These are phyloP conservation scores for Drosophila kurseongensis DNA, from an alignment of 1,140 invertebrate genomes.

Conservation along the genomic window DNA sequence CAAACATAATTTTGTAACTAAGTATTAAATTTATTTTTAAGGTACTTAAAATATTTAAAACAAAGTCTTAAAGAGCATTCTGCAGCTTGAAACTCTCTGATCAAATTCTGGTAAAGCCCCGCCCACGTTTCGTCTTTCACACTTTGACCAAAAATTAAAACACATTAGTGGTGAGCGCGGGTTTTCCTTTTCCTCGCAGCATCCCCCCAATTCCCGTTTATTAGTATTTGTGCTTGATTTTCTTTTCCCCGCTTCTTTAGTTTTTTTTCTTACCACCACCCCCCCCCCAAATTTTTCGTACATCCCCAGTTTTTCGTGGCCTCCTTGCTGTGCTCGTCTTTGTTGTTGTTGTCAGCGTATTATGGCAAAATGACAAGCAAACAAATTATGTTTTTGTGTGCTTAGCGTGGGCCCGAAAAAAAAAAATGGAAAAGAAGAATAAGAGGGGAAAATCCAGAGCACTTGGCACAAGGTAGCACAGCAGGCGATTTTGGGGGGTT, in stretches of 20 bases:
- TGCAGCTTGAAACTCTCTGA: background rate
- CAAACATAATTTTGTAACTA: too few species aligned
- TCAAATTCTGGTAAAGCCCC: background rate
- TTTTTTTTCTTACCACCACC: background rate
- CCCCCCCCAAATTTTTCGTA: background rate
- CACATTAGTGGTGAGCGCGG: slow-evolving; percentile 66
- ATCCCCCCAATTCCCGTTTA: slow-evolving; percentile 32
- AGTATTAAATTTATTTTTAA: too few species aligned
- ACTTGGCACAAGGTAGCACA: slow-evolving; percentile 54
- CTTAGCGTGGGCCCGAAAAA: slow-evolving; percentile 59
- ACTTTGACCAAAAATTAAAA: slow-evolving; percentile 61
- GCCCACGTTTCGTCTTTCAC: slow-evolving; percentile 10
- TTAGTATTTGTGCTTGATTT: slow-evolving; percentile 61
- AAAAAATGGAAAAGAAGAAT: slow-evolving; percentile 8
- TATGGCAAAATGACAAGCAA: slow-evolving; percentile 75
- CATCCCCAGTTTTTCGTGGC: slow-evolving; percentile 12
- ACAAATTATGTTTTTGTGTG: slow-evolving; percentile 81
- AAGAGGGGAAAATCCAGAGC: slow-evolving; percentile 36
- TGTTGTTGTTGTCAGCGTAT: slow-evolving; percentile 71
- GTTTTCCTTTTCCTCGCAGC: slow-evolving; percentile 37
- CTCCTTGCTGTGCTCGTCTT: slow-evolving; percentile 20
- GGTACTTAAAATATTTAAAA: too few species aligned
- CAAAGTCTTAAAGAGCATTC: slow-evolving; percentile 17
- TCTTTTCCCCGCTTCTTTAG: slow-evolving; percentile 13
- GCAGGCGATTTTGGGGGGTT: slow-evolving; percentile 3